Conservation (phyloP, 2,888 invertebrate genomes). For the Drymonia ruficornis region DNA sequence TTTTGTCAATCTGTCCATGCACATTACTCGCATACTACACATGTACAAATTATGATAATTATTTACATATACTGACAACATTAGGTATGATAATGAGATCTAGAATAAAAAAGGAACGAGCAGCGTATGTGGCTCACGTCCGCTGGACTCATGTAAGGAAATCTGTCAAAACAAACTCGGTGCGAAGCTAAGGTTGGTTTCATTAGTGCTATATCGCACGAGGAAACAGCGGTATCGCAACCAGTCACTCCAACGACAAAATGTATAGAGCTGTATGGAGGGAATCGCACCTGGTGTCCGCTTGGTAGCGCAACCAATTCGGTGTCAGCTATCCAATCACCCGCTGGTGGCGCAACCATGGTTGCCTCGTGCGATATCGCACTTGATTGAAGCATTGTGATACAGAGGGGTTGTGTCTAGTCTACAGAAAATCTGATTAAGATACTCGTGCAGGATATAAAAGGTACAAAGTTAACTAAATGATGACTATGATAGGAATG, state of each 20-base stretch:
- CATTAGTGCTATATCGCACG: no score
- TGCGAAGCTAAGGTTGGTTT: slow-evolving; percentile 9
- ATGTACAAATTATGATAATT: slow-evolving; percentile 72
- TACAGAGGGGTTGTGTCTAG: slow-evolving; percentile 13
- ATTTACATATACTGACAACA: slow-evolving; percentile 64
- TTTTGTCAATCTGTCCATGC: slow-evolving; percentile 76
- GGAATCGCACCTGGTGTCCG: no score
- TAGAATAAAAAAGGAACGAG: slow-evolving; percentile 34
- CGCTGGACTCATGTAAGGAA: slow-evolving; percentile 31
- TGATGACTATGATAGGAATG: slow-evolving; percentile 27
- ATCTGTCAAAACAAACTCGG: slow-evolving; percentile 29
- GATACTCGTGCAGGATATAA: slow-evolving; percentile 28
- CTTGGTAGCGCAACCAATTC: no score
- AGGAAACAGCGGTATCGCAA: no score
- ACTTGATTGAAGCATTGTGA: slow-evolving; percentile 3
- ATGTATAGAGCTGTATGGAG: no score
- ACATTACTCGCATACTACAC: slow-evolving; percentile 75
- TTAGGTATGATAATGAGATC: slow-evolving; percentile 41
- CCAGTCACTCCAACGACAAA: no score
- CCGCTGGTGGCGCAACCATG: no score
- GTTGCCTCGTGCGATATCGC: no score
- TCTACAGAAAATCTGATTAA: slow-evolving; percentile 23
- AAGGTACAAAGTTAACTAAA: slow-evolving; percentile 28
- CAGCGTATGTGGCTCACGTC: slow-evolving; percentile 24
- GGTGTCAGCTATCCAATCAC: no score